Percentiles rank a stretch among this genome's conserved stretches.
These are phyloP conservation scores for Dinoponera quadriceps DNA, from an alignment of 1,140 invertebrate genomes.

Conservation along the genomic window DNA sequence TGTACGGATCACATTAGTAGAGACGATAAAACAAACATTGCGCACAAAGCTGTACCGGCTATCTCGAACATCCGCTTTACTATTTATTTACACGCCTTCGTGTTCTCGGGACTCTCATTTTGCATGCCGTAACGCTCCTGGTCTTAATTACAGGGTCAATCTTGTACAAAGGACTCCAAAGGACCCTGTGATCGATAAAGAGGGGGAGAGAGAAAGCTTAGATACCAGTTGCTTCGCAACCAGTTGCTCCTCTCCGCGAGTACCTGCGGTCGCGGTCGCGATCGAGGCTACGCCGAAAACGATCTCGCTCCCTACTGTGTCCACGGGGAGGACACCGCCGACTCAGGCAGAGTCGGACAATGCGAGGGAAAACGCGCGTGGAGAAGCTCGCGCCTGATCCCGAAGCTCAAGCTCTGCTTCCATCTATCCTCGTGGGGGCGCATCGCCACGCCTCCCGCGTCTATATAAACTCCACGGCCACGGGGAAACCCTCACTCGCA, in stretches of 20 bases:
- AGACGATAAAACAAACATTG: no score
- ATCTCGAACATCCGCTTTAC: not conserved
- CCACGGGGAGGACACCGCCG: not conserved
- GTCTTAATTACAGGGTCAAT: not conserved
- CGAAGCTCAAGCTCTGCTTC: slow-evolving; percentile 47
- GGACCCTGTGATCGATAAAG: not conserved
- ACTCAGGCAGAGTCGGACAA: slow-evolving; percentile 16
- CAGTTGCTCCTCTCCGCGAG: slow-evolving; percentile 72
- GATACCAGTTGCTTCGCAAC: slow-evolving; percentile 79
- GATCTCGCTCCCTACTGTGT: not conserved
- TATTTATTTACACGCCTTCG: not conserved
- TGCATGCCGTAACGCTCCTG: not conserved
- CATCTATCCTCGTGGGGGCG: slow-evolving; percentile 68
- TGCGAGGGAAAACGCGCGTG: slow-evolving; percentile 39
- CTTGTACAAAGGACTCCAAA: not conserved
- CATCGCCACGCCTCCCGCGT: slow-evolving; percentile 78
- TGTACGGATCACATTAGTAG: no score
- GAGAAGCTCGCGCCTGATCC: slow-evolving; percentile 54
- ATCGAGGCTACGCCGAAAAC: not conserved
- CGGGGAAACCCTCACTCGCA: slow-evolving; percentile 75
- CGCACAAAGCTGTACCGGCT: no score
- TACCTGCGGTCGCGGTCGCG: not conserved
- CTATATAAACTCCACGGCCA: slow-evolving; percentile 78
- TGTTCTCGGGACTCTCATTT: not conserved
- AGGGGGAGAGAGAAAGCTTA: slow-evolving; percentile 10